Evolutionary conservation across 1,140 invertebrate species (phyloP).

Genomic region (Achroia grisella): DNA sequence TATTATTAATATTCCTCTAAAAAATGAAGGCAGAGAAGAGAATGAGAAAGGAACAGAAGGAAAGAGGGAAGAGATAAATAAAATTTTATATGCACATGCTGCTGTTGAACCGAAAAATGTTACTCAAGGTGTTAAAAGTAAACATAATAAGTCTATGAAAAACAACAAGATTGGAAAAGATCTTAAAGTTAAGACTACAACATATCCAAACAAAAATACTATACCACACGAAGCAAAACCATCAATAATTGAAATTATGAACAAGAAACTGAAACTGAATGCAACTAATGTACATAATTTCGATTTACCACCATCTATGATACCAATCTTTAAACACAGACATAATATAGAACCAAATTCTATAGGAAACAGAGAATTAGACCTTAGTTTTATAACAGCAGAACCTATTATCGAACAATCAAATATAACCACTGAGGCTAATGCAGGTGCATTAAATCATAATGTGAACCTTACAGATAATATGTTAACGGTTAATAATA

Average conservation of each 20-base stretch:
- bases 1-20: no score
- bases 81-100: no score
- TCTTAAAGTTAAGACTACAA: not conserved
- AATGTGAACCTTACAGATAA: not conserved
- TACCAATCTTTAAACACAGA: constrained; percentile 11
- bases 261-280: constrained; percentile 8
- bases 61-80: no score
- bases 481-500: not conserved
- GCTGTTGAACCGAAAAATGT: no score
- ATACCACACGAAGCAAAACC: not conserved
- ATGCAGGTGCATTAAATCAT: not conserved
- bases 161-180: no score
- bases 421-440: not conserved
- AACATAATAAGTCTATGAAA: no score
- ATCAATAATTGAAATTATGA: not conserved
- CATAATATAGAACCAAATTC: not conserved
- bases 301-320: constrained; percentile 6
- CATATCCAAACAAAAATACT: not conserved
- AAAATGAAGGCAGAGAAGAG: no score
- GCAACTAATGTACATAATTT: not conserved
- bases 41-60: no score
- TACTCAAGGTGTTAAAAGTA: no score
- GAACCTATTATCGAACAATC: not conserved
- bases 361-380: not conserved
- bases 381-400: not conserved